Percentiles rank a stretch among this genome's conserved stretches.
Conservation (phyloP, 2,797 vertebrate species). For the Malurus leucopterus region DNA sequence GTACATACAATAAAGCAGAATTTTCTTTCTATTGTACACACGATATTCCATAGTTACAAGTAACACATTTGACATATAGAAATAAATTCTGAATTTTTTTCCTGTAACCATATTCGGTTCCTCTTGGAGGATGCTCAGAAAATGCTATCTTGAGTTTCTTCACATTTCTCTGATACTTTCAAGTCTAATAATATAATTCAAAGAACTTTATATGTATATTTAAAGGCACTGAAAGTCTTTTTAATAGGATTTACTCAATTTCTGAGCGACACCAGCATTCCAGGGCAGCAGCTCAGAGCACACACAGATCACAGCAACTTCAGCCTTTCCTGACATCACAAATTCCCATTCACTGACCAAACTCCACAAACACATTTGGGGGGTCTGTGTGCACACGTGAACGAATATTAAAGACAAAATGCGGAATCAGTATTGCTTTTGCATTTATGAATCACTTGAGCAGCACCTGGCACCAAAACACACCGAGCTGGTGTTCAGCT, state of each 20-base stretch:
- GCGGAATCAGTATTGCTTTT: background rate
- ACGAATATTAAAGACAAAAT: background rate
- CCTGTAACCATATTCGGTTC: background rate
- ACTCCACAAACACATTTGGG: background rate
- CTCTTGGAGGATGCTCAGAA: background rate
- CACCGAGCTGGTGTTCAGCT: background rate
- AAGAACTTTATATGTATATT: background rate
- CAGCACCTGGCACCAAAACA: background rate
- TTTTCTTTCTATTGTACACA: background rate
- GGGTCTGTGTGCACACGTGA: fast-evolving
- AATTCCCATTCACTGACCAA: background rate
- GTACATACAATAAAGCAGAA: background rate
- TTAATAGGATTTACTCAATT: background rate
- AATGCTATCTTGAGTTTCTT: background rate
- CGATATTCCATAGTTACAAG: background rate
- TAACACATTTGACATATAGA: background rate
- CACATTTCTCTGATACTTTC: background rate
- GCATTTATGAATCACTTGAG: background rate
- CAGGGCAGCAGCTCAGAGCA: background rate
- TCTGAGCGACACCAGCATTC: background rate
- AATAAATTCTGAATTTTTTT: fast-evolving
- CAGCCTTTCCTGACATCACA: background rate
- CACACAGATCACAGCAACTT: too few relatives aligned
- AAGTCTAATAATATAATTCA: background rate
- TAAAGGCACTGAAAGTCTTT: background rate